Base-by-base conservation (phyloP, 2,797 vertebrate species). In the Urocyon cinereoargenteus region DNA sequence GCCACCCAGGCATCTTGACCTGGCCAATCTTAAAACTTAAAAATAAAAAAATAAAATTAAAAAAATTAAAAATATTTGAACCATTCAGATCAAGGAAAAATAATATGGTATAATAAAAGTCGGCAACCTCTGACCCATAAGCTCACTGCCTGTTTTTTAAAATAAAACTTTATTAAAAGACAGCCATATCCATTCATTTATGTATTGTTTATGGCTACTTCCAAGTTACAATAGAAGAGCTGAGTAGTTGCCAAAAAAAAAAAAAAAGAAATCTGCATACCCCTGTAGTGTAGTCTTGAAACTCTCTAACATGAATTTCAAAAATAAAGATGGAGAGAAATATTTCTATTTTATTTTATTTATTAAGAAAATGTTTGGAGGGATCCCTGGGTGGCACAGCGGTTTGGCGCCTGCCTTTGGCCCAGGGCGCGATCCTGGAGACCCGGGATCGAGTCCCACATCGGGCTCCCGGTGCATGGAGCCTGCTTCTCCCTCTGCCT, bases 101-200 rank as follows among this genome's bases (percentile, higher is more conserved):
- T 6, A 36, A 24, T 49, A 3, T 2, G 0, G 24, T 31, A 22
- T 1, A 18, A 26, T 10, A 64, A 28, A 45, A 81, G 40, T 3
- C 90, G 45, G 73, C 24, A 78, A 94, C 73, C 36, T 0, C 28
- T 51, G 64, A 2, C 6, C 22, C 3, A 3, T 21, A 9, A 34
- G 10, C 19, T 53, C 34, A 7, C 16, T 45, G 49, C 18, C n/a
- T 70, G 31, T 78, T 83, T 78, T 51, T 85, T 28, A 79, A 91
- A 91, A 78, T 86, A 81, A 94, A 82, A 64, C 28, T 82, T 89
- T 86, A 49, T 75, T 53, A 72, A 70, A 34, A 83, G 7, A 31
- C 53, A 72, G 70, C 28, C 26, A 26, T 61, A 28, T 0, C 12
- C 15, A 13, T 13, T 57, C 7, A 9, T 45, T 57, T 26, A 49